Conservation (phyloP, 2,888 invertebrate species). For the Caenorhabditis sinica region DNA sequence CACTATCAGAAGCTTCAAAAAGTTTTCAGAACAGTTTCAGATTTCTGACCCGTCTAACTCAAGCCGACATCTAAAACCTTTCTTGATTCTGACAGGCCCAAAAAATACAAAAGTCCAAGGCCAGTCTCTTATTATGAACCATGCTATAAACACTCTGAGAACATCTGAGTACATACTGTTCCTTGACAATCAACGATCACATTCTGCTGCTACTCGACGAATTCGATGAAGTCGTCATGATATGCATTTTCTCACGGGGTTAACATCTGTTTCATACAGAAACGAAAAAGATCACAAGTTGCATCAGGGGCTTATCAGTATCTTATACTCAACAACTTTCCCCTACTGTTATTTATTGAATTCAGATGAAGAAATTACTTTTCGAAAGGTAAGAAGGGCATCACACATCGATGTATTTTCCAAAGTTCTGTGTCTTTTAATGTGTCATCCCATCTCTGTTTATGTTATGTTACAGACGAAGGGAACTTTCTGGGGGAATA, state of each 20-base stretch:
- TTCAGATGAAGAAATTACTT: neutral
- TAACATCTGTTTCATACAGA: constrained; percentile 19
- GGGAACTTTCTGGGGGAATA: constrained; percentile 24
- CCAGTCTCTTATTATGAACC: neutral
- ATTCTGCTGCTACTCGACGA: constrained; percentile 41
- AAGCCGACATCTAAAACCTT: no score
- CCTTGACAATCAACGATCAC: constrained; percentile 17
- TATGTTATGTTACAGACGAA: neutral
- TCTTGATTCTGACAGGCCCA: no score
- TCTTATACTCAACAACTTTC: neutral
- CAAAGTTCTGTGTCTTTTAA: neutral
- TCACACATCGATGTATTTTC: constrained; percentile 35
- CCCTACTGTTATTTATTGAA: constrained; percentile 32
- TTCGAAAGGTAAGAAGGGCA: constrained; percentile 12
- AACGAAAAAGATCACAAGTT: constrained; percentile 20
- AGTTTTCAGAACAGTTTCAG: no score
- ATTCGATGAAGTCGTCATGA: constrained; percentile 27
- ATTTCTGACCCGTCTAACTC: no score
- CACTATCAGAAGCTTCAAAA: no score
- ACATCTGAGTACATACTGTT: constrained; percentile 4
- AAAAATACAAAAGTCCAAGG: neutral
- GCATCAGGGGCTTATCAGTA: constrained; percentile 16
- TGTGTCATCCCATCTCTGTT: neutral
- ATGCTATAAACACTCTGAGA: neutral
- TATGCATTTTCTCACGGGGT: constrained; percentile 17